Evolutionary conservation across 2,888 invertebrate species (phyloP).

Genomic region (Agrypnus murinus): DNA sequence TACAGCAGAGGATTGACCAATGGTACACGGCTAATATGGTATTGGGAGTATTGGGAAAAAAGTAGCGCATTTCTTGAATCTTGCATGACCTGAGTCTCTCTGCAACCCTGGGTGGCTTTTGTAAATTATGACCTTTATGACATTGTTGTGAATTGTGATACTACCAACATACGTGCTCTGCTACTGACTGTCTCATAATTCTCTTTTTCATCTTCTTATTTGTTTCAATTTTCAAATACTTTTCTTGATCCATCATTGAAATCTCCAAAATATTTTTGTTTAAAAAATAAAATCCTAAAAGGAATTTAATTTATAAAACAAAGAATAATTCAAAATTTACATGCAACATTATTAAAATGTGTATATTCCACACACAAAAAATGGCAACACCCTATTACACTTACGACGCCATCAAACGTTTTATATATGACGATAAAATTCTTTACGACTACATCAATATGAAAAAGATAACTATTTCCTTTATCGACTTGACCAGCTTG

Average conservation of each 20-base stretch:
- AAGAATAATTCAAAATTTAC: not conserved
- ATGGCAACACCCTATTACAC: not conserved
- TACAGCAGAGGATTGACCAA: slow-evolving; percentile 41
- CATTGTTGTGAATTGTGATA: slow-evolving; percentile 49
- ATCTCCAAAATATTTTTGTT: not conserved
- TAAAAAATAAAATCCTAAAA: not conserved
- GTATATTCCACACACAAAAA: slow-evolving; percentile 10
- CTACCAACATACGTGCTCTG: slow-evolving; percentile 38
- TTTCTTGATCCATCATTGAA: not conserved
- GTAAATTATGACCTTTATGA: slow-evolving; percentile 61
- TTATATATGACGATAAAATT: slow-evolving; percentile 44
- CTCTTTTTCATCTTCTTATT: no score
- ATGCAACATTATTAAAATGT: slow-evolving; percentile 8
- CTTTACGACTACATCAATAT: slow-evolving; percentile 58
- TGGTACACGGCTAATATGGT: slow-evolving; percentile 49
- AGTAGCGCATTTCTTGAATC: slow-evolving; percentile 63
- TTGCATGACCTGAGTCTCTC: slow-evolving; percentile 62
- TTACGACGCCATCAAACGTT: slow-evolving; percentile 18
- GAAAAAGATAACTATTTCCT: slow-evolving; percentile 55
- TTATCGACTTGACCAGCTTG: slow-evolving; percentile 60
- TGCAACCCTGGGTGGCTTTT: slow-evolving; percentile 61
- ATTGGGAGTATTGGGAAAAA: slow-evolving; percentile 54
- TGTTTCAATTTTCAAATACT: no score
- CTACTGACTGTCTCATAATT: slow-evolving; percentile 44
- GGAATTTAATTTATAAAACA: not conserved